Conservation (phyloP, 2,888 invertebrate species). For the Nomada fucata region DNA sequence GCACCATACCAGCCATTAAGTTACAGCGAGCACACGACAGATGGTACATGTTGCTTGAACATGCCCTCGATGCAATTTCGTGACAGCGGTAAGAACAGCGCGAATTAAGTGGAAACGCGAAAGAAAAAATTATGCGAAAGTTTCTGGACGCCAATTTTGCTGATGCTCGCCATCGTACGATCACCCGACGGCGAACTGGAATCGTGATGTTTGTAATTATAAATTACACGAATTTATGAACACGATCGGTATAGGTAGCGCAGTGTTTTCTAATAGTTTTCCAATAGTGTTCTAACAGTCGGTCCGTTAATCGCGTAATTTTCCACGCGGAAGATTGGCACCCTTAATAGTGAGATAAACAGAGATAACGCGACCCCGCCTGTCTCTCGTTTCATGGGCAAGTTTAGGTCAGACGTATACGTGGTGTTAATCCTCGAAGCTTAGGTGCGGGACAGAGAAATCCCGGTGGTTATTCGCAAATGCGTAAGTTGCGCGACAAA, state of each 20-base stretch:
- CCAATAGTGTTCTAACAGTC: not conserved
- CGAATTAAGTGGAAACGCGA: slow-evolving; percentile 12
- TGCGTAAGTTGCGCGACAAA: slow-evolving; percentile 67
- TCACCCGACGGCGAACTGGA: slow-evolving; percentile 5
- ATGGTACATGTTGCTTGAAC: slow-evolving; percentile 66
- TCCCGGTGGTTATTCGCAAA: slow-evolving; percentile 76
- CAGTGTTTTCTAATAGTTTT: not conserved
- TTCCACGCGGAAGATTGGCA: slow-evolving; percentile 7
- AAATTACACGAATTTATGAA: too few species aligned
- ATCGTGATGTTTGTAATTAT: not conserved
- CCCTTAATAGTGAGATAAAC: not conserved
- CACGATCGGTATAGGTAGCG: not conserved
- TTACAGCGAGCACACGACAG: slow-evolving; percentile 65
- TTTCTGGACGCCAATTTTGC: slow-evolving; percentile 28
- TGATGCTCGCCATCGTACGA: not conserved
- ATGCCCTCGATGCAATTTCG: slow-evolving; percentile 59
- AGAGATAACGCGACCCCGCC: slow-evolving; percentile 7
- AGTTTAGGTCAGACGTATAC: slow-evolving; percentile 67
- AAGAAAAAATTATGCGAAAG: slow-evolving; percentile 24
- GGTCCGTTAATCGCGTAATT: not conserved
- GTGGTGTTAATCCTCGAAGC: slow-evolving; percentile 75
- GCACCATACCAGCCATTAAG: slow-evolving; percentile 67
- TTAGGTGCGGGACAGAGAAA: slow-evolving; percentile 74
- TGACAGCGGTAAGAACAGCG: slow-evolving; percentile 49
- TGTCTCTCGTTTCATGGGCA: slow-evolving; percentile 68